Percentiles rank a stretch among this genome's conserved stretches.
Conservation (phyloP, 2,888 invertebrate genomes). For the Dryobotodes eremita region DNA sequence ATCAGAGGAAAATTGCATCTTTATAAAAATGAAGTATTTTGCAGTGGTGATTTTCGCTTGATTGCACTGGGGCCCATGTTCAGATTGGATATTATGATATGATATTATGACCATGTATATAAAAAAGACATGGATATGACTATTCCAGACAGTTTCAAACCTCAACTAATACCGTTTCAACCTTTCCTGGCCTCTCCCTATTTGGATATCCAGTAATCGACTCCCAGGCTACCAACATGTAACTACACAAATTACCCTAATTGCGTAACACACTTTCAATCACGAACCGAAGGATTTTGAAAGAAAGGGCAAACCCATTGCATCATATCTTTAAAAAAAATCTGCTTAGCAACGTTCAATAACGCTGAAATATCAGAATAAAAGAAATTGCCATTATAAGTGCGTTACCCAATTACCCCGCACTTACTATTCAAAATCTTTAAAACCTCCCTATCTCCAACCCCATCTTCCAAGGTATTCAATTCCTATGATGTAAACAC, state of each 20-base stretch:
- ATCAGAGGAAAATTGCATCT: too few species aligned
- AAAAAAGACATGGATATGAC: background rate
- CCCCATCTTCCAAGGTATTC: background rate
- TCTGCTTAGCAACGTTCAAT: background rate
- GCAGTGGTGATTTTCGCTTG: background rate
- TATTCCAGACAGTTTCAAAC: background rate
- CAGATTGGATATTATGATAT: background rate
- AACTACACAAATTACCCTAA: background rate
- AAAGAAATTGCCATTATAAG: too few species aligned
- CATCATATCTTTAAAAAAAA: background rate
- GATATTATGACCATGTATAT: too few species aligned
- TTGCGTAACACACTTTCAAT: too few species aligned
- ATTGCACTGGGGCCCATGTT: background rate
- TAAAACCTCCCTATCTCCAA: background rate
- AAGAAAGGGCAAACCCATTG: background rate
- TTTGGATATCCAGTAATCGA: background rate
- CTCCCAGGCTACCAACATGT: background rate
- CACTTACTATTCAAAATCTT: background rate
- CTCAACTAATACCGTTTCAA: background rate
- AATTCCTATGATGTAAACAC: slow-evolving; percentile 49
- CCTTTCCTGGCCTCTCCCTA: background rate
- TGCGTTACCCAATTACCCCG: background rate
- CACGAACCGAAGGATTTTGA: background rate
- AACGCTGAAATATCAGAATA: background rate
- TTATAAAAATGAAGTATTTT: background rate